Base-by-base conservation (phyloP, 2,888 invertebrate genomes). In the Calephelis perditalis region DNA sequence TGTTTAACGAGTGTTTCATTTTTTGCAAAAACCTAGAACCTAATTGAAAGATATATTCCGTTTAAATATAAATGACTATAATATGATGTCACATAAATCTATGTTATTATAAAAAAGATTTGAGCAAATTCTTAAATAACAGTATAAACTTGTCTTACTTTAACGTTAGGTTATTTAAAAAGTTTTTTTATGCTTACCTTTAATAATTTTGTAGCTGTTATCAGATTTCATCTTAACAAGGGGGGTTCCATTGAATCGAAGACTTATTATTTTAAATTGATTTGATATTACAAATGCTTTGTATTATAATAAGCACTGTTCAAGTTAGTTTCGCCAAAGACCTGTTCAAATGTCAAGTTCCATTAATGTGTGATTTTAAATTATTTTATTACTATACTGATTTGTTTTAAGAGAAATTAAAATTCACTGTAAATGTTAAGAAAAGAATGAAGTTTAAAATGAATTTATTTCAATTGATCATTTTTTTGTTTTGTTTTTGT, bases 391-490 rank as follows among this genome's bases (percentile, higher is more conserved):
- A 52, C 35, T 52, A 26, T 52, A 57, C 45, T 60, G 52, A 52
- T 60, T 56, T 59, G 49, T 40, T 58, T 44, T 54, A 55, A 46
- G 58, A 46, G 58, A 59, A 56, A 52, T 44, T 56, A 58, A 62
- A 59, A 58, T 61, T 58, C 58, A 54, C 36, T 62, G 60, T 62
- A 57, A 58, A 60, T 54, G 45, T 56, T 59, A 46, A 58, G 10
- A 26, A 52, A 79, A 69, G 77, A 84, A 74, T 80, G 67, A 75
- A 79, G 76, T 76, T 70, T 73, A 66, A 73, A 78, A 82, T 81
- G 75, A 82, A 82, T 80, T 84, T 70, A 67, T 68, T 70, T 76
- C 77, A 35, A 10, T 74, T 73, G 70, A 69, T 68, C 40, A 40
- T 40, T 40, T 40, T 40, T 8, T 40, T 40, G 6, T 64, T 40